Conservation (phyloP, 2,888 invertebrate species). For the Lochmaea capreae region DNA sequence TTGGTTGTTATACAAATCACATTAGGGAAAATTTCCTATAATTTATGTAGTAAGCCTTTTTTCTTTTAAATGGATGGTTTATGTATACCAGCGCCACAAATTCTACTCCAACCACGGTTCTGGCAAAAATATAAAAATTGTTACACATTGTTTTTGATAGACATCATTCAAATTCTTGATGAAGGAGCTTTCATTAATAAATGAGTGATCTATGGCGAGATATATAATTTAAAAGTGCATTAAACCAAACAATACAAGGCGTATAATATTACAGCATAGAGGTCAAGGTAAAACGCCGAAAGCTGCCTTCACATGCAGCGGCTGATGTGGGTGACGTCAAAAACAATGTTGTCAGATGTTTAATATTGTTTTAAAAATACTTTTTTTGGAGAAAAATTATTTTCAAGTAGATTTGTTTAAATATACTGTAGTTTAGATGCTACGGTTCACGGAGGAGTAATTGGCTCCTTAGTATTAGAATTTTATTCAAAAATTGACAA, state of each 20-base stretch:
- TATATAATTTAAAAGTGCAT: constrained; percentile 6
- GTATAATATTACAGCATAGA: constrained; percentile 38
- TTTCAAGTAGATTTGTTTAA: no score
- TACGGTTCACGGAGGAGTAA: no score
- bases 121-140: no score
- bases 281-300: constrained; percentile 43
- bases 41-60: no score
- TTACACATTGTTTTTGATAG: neutral
- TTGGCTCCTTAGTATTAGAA: no score
- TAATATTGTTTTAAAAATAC: neutral
- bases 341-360: constrained; percentile 15
- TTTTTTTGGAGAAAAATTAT: neutral
- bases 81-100: no score
- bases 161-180: neutral
- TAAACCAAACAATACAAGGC: constrained; percentile 15
- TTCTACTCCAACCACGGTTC: no score
- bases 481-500: no score
- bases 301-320: constrained; percentile 30
- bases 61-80: no score
- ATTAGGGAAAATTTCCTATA: no score
- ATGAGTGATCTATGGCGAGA: constrained; percentile 2
- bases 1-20: no score
- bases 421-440: no score
- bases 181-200: constrained; percentile 17
- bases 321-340: constrained; percentile 25